Conservation (phyloP, 2,888 invertebrate genomes). For the Phlogophora meticulosa region DNA sequence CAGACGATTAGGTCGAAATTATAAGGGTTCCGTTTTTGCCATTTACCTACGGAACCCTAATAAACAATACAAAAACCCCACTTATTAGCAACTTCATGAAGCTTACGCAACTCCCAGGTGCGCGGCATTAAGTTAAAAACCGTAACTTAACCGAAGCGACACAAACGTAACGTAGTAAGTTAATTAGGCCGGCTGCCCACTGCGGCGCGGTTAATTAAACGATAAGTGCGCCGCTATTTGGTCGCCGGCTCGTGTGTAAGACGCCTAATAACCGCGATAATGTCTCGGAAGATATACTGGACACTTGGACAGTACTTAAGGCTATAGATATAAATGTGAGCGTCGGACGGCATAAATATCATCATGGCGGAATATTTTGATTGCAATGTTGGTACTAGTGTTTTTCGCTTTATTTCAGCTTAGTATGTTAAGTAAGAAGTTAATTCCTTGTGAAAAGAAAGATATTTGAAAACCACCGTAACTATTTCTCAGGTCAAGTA, state of each 20-base stretch:
- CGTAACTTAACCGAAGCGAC: constrained; percentile 31
- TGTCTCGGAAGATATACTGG: constrained; percentile 39
- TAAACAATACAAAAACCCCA: not conserved
- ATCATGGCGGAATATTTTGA: no score
- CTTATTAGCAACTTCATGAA: constrained; percentile 28
- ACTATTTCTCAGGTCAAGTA: no score
- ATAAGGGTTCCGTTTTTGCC: no score
- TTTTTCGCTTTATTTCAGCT: no score
- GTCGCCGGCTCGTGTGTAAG: constrained; percentile 31
- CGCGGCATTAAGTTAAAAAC: constrained; percentile 36
- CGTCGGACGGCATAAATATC: no score
- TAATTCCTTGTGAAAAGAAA: no score
- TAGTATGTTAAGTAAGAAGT: no score
- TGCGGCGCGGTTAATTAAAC: constrained; percentile 58
- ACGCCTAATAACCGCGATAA: constrained; percentile 44
- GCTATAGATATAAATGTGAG: not conserved
- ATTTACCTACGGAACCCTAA: not conserved
- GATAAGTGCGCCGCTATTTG: constrained; percentile 33
- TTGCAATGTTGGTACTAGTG: no score
- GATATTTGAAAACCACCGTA: no score
- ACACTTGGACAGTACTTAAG: constrained; percentile 12
- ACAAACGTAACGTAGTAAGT: constrained; percentile 45
- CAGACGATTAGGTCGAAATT: no score
- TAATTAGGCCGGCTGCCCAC: constrained; percentile 58
- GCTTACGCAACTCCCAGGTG: constrained; percentile 42